A percentile compares a stretch with the other conserved stretches of the same genome.
These are phyloP conservation scores for Cistogaster globosa DNA, from an alignment of 2,888 invertebrate species.

Conservation along the genomic window DNA sequence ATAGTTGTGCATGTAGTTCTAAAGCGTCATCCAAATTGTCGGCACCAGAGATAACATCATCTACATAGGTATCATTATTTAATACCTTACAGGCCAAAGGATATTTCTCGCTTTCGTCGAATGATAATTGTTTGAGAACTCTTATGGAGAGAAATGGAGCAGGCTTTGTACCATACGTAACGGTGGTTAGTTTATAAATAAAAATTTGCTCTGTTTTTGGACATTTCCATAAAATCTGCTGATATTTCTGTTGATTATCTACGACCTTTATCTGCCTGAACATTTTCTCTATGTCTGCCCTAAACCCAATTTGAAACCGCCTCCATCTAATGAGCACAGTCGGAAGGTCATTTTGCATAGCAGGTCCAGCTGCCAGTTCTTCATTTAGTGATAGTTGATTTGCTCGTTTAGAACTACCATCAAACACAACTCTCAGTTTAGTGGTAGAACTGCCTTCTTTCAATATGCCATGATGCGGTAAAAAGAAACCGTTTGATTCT, in stretches of 20 bases:
- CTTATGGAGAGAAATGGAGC: constrained; percentile 66
- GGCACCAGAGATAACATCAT: constrained; percentile 53
- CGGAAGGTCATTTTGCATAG: constrained; percentile 61
- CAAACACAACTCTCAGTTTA: constrained; percentile 57
- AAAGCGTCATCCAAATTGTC: constrained; percentile 35
- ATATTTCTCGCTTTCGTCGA: constrained; percentile 47
- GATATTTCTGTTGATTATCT: constrained; percentile 27
- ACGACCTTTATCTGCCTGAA: constrained; percentile 60
- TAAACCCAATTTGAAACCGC: constrained; percentile 56
- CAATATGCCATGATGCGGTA: constrained; percentile 52
- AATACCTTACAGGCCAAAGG: constrained; percentile 52
- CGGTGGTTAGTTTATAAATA: constrained; percentile 29
- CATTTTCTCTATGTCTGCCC: constrained; percentile 68
- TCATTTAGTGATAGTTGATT: constrained; percentile 45
- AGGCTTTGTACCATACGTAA: constrained; percentile 59
- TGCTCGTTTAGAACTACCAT: constrained; percentile 44
- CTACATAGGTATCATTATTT: constrained; percentile 44
- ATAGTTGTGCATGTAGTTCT: constrained; percentile 38
- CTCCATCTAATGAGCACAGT: constrained; percentile 53
- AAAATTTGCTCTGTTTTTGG: background rate
- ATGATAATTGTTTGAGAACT: constrained; percentile 59
- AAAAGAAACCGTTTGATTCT: constrained; percentile 36
- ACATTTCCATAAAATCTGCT: constrained; percentile 53
- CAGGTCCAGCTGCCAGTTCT: constrained; percentile 54
- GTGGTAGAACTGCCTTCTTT: constrained; percentile 50